These are phyloP conservation scores for Echinops telfairi DNA, from an alignment of 2,113 vertebrate genomes.

Conservation along the genomic window DNA sequence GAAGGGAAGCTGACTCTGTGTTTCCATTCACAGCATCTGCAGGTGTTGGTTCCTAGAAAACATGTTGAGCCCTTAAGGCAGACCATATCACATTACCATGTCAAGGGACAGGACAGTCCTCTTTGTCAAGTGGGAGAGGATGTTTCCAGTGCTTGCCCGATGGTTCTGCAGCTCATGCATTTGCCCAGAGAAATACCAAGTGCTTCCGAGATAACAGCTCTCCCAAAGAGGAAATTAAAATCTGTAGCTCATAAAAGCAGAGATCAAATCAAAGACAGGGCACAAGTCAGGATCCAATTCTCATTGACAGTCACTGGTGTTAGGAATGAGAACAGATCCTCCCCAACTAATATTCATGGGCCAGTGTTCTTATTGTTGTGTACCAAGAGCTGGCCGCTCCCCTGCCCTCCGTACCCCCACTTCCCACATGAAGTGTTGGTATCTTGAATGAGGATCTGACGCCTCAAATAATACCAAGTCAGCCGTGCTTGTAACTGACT, in stretches of 20 bases:
- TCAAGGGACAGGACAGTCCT: not conserved
- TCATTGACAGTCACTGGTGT: not conserved
- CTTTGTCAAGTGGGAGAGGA: not conserved
- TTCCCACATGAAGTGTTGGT: accelerated
- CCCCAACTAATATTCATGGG: accelerated
- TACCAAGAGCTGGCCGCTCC: too few relatives aligned
- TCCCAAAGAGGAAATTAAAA: not conserved
- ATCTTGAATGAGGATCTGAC: not conserved
- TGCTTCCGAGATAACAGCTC: not conserved
- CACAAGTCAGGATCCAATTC: not conserved
- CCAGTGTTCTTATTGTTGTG: not conserved
- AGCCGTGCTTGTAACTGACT: not conserved
- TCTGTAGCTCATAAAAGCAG: not conserved
- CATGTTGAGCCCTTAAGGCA: not conserved
- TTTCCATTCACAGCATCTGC: not conserved
- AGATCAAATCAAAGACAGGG: not conserved
- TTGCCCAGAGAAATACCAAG: not conserved
- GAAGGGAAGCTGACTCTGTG: not conserved
- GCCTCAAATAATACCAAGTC: not conserved
- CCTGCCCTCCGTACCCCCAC: not conserved
- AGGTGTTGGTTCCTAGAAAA: not conserved
- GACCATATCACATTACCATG: not conserved
- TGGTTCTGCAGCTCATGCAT: not conserved
- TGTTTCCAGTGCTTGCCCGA: not conserved
- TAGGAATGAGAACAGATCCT: not conserved